phyloP scores from a whole-genome alignment of 2,113 vertebrate genomes.

The Galeopterus variegatus region DNA sequence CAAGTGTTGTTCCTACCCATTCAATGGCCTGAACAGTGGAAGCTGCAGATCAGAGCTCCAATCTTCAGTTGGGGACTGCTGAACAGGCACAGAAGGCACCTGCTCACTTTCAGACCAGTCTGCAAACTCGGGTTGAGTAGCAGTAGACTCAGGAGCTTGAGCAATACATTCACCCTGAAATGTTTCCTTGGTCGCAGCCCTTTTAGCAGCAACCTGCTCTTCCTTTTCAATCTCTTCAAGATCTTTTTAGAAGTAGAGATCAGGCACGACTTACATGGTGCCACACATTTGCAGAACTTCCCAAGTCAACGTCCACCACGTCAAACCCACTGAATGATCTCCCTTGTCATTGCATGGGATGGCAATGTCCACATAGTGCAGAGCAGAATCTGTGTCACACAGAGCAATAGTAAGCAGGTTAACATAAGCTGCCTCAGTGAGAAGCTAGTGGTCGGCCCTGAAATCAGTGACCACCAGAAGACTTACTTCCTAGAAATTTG shows the following conservation, averaged over 20 bases:
- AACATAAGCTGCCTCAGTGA: neutral
- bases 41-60: neutral
- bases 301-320: neutral
- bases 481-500: neutral
- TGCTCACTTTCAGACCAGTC: neutral
- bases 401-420: neutral
- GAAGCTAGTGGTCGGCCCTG: neutral
- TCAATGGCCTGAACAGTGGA: neutral
- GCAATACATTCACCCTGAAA: neutral
- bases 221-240: neutral
- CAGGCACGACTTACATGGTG: neutral
- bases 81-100: too few species aligned
- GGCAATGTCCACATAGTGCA: neutral
- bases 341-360: neutral
- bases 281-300: neutral
- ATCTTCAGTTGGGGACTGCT: neutral
- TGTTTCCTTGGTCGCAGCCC: neutral
- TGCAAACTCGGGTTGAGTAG: neutral
- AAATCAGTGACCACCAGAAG: neutral
- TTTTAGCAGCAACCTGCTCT: neutral
- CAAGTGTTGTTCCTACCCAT: neutral
- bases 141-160: neutral
- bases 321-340: neutral
- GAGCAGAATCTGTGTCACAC: neutral
- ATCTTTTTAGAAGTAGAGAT: neutral